Conservation (phyloP, 2,113 vertebrate genomes). For the Xenopus borealis region DNA sequence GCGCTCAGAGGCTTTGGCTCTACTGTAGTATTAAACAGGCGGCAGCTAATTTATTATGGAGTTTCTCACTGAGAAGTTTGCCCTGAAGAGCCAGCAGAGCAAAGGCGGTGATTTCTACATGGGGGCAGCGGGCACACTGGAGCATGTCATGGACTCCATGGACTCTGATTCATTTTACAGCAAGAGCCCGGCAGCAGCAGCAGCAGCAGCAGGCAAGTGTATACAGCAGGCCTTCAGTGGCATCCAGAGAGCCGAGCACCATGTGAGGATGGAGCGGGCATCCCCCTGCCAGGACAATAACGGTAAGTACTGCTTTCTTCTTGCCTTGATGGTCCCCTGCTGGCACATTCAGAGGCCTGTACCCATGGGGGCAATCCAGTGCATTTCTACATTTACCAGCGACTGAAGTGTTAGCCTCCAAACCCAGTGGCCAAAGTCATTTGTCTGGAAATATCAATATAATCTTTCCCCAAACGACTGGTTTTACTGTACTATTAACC, state of each 20-base stretch:
- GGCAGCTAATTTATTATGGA: conserved; percentile 80
- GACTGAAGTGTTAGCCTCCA: too few relatives aligned
- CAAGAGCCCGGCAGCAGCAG: conserved; percentile 77
- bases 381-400: background rate
- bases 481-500: too few relatives aligned
- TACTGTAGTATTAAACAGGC: conserved; percentile 56
- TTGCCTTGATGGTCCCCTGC: too few relatives aligned
- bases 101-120: conserved; percentile 91
- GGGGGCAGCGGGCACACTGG: conserved; percentile 77
- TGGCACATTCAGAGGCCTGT: background rate
- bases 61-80: conserved; percentile 93
- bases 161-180: conserved; percentile 89
- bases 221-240: conserved; percentile 77
- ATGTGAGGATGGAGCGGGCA: conserved; percentile 74
- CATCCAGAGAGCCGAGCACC: conserved; percentile 78
- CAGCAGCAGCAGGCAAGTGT: conserved; percentile 69
- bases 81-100: conserved; percentile 78
- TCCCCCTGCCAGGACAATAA: conserved; percentile 80
- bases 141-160: conserved; percentile 93
- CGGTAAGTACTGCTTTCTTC: conserved; percentile 66
- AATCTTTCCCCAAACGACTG: too few relatives aligned
- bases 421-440: too few relatives aligned
- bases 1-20: conserved; percentile 50
- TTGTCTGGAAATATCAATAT: too few relatives aligned
- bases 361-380: background rate